Evolutionary conservation across 92 coral and sea anemone species (phyloP).

Genomic region (Actinostola sp.): DNA sequence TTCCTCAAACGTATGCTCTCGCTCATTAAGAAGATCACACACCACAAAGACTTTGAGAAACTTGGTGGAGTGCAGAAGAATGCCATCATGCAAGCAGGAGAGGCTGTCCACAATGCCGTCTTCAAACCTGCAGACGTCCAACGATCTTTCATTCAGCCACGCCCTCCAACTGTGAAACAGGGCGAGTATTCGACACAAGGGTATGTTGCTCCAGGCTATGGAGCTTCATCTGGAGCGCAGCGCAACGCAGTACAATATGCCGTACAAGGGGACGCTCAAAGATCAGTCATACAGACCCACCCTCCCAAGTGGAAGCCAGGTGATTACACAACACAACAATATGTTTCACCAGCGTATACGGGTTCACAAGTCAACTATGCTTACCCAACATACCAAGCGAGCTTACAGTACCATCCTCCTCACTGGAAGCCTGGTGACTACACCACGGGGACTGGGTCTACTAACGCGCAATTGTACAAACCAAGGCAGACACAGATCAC

Average conservation of each 20-base stretch:
- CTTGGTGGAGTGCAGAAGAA: constrained; percentile 65
- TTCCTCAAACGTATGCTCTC: constrained; percentile 80
- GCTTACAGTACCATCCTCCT: constrained; percentile 5
- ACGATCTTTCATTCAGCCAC: constrained; percentile 26
- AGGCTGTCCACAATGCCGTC: constrained; percentile 52
- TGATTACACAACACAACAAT: neutral
- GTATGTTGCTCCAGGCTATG: neutral
- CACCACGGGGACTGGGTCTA: neutral
- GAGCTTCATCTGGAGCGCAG: neutral
- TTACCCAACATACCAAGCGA: constrained; percentile 20
- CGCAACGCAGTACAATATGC: too few relatives aligned
- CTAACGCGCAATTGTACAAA: constrained; percentile 10
- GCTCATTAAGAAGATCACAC: constrained; percentile 80
- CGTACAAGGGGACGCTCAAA: neutral
- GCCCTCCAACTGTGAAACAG: constrained; percentile 1
- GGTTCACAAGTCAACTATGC: constrained; percentile 2
- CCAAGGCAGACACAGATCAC: constrained; percentile 14
- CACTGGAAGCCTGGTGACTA: constrained; percentile 34
- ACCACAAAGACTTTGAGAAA: constrained; percentile 80
- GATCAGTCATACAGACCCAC: neutral
- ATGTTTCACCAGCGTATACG: neutral
- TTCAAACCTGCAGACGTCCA: neutral
- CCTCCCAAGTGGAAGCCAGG: constrained; percentile 10
- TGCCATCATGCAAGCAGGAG: constrained; percentile 73
- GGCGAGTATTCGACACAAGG: constrained; percentile 17